Base-by-base conservation (phyloP, 2,113 vertebrate genomes). In the Ptilonorhynchus violaceus region DNA sequence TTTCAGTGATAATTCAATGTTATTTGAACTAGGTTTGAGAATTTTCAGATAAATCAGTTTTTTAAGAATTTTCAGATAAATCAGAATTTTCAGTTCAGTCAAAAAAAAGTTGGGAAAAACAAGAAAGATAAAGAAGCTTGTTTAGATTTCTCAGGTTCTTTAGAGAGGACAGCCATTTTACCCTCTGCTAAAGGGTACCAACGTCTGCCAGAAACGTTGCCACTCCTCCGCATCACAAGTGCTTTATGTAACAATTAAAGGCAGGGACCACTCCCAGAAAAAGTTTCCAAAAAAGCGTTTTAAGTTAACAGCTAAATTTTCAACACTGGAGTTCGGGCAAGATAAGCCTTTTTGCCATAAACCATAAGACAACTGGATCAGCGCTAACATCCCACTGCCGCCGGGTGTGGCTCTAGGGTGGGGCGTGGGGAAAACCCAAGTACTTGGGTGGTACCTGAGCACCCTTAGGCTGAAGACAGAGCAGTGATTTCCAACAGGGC, bases 401-500 rank as follows among this genome's bases (percentile, higher is more conserved):
- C n/a, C 20, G 52, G n/a, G n/a, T n/a, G n/a, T n/a, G n/a, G 25
- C 37, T 66, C 6, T 50, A 0, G 0, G 14, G 22, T 8, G 10
- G 37, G 23, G 18, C 0, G 0, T 13, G 41, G 44, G 50, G n/a
- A 47, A 15, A 12, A 13, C 24, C 8, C 3, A 2, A 25, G 20
- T 11, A 1, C 13, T 35, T 21, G 46, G 23, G 15, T 18, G 39
- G 69, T 30, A 1, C 16, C 3, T 18, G 70, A 47, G 62, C 21
- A 62, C 30, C 62, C n/a, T 39, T 2, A 10, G 17, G 62, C n/a
- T 47, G 55, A 17, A 22, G 13, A 15, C 24, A 15, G 15, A 47
- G 28, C 8, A 11, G 4, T 20, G 37, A 8, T 20, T 77, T 46
- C 55, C 66, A 49, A 4, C 7, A 30, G 31, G 49, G 33, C 25